These are phyloP conservation scores for Phytoseiulus persimilis DNA, from an alignment of 2,888 invertebrate species.

Conservation along the genomic window DNA sequence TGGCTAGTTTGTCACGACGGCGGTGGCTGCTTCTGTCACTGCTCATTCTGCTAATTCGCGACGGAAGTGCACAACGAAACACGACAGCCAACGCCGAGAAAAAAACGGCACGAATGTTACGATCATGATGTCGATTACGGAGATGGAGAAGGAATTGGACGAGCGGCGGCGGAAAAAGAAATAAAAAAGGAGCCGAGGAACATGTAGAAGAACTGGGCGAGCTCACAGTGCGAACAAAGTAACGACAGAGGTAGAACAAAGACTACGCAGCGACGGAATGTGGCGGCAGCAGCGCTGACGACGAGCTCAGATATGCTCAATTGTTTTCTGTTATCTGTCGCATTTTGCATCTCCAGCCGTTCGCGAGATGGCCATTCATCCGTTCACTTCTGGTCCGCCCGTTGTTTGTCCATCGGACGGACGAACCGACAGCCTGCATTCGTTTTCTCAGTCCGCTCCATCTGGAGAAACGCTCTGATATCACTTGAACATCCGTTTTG, in stretches of 20 bases:
- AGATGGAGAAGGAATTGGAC: background rate
- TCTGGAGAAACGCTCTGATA: background rate
- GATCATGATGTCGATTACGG: background rate
- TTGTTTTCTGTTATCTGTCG: background rate
- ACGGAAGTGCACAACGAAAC: background rate
- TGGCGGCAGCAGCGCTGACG: background rate
- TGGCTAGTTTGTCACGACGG: background rate
- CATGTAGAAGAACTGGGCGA: background rate
- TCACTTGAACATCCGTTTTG: background rate
- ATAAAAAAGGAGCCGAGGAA: background rate
- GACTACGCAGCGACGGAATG: background rate
- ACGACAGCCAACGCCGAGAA: background rate
- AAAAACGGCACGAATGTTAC: background rate
- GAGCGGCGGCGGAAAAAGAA: background rate
- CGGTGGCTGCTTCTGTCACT: background rate
- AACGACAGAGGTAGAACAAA: background rate
- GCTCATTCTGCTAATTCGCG: background rate
- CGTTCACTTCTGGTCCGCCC: background rate
- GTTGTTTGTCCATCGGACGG: background rate
- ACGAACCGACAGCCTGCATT: background rate
- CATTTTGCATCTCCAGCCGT: background rate
- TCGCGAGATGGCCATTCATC: background rate
- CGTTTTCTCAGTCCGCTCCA: background rate
- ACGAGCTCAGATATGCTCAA: background rate
- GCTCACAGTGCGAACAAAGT: background rate